phyloP scores from a whole-genome alignment of 2,113 vertebrate genomes.

The Mustelus asterias region DNA sequence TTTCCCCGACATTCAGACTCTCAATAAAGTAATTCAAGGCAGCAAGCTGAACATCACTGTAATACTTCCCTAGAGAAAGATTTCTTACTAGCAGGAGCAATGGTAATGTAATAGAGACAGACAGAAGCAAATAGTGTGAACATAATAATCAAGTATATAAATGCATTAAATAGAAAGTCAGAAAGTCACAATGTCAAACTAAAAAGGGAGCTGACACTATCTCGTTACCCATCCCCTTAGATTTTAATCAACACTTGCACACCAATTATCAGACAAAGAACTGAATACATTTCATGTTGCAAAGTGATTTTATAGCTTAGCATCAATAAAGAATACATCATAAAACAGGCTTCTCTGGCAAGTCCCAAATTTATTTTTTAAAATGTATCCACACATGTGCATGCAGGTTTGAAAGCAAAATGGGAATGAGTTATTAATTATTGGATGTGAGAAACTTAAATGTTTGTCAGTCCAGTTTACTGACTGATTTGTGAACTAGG shows the following conservation, averaged over 20 bases:
- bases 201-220: not conserved
- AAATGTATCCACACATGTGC: no score
- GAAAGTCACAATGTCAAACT: not conserved
- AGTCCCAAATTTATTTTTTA: not conserved
- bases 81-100: not conserved
- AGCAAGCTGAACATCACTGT: not conserved
- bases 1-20: slow-evolving; percentile 3
- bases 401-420: not conserved
- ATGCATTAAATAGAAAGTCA: not conserved
- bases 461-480: not conserved
- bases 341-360: not conserved
- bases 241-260: not conserved
- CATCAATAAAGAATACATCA: not conserved
- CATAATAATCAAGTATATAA: not conserved
- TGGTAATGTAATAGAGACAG: not conserved
- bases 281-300: not conserved
- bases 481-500: not conserved
- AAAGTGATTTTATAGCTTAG: not conserved
- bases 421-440: not conserved
- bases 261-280: not conserved
- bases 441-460: not conserved
- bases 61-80: slow-evolving; percentile 5
- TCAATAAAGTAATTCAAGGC: slow-evolving; percentile 12
- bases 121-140: not conserved
- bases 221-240: not conserved